Conservation (phyloP, 2,113 vertebrate species). For the Drymodes brunneopygia region DNA sequence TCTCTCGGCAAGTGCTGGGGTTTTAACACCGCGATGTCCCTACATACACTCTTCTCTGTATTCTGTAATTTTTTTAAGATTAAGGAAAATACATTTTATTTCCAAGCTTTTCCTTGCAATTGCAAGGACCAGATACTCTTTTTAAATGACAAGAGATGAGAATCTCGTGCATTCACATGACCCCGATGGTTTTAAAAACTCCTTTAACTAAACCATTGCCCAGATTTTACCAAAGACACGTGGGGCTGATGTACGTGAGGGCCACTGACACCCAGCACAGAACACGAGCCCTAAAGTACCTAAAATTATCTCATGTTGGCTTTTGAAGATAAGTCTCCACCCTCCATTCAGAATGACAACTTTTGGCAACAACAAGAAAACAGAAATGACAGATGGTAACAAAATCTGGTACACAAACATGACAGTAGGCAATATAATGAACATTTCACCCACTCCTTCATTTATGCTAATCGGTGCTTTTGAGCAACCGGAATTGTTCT, state of each 20-base stretch:
- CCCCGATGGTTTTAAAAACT: neutral
- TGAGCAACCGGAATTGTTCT: constrained; percentile 29
- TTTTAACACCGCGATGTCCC: neutral
- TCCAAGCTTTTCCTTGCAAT: neutral
- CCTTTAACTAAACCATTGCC: neutral
- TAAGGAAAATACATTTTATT: neutral
- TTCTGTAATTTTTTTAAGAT: neutral
- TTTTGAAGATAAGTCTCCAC: constrained; percentile 22
- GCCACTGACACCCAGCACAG: neutral
- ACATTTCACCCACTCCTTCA: constrained; percentile 41
- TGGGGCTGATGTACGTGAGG: neutral
- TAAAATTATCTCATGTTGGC: constrained; percentile 33
- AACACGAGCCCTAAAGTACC: constrained; percentile 17
- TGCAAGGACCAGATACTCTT: neutral
- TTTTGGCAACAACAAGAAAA: constrained; percentile 60
- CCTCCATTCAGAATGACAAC: constrained; percentile 63
- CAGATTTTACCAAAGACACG: neutral
- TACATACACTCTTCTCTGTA: neutral
- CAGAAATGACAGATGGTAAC: constrained; percentile 65
- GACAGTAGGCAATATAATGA: constrained; percentile 58
- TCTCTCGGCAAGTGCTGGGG: neutral
- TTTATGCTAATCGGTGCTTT: constrained; percentile 25
- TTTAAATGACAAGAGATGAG: neutral
- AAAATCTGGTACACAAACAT: constrained; percentile 66
- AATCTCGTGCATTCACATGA: neutral